A percentile compares a stretch with the other conserved stretches of the same genome.
These are phyloP conservation scores for Etheostoma perlongum DNA, from an alignment of 2,797 vertebrate genomes.

Conservation along the genomic window DNA sequence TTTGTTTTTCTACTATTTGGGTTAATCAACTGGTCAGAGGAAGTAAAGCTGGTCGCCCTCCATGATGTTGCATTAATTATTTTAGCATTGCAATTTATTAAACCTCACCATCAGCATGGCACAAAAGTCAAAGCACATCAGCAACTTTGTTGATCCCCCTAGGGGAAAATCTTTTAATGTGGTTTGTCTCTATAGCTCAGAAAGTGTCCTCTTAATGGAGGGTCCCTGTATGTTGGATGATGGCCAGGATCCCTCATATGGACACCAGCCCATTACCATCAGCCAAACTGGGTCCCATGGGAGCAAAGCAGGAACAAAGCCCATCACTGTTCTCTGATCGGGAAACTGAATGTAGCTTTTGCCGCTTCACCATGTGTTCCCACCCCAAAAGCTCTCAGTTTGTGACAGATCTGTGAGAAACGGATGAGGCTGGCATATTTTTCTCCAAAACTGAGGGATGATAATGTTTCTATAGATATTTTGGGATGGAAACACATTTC, in stretches of 20 bases:
- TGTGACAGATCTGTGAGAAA: conserved; percentile 50
- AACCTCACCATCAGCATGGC: conserved; percentile 1
- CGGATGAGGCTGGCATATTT: conserved; percentile 17
- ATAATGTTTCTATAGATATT: not conserved
- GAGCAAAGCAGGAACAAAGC: conserved; percentile 72
- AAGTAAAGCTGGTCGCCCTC: conserved; percentile 2
- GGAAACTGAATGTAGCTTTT: conserved; percentile 51
- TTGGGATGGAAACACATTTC: not conserved
- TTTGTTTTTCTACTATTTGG: not conserved
- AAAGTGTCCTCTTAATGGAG: conserved; percentile 54
- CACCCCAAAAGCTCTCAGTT: conserved; percentile 46
- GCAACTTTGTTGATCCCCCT: conserved; percentile 25
- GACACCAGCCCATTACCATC: conserved; percentile 66
- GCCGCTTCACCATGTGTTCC: conserved; percentile 65
- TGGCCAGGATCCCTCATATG: conserved; percentile 68
- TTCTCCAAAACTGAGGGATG: conserved; percentile 15
- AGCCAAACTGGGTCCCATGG: conserved; percentile 70
- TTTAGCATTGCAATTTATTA: conserved; percentile 1
- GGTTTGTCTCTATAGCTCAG: conserved; percentile 41
- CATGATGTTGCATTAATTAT: not conserved
- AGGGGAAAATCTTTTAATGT: conserved; percentile 30
- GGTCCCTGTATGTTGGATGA: conserved; percentile 60
- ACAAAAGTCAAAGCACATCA: conserved; percentile 24
- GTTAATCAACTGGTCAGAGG: not conserved
- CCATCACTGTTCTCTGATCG: conserved; percentile 71